Base-by-base conservation (phyloP, 2,888 invertebrate genomes). In the Apodemia mormo region DNA sequence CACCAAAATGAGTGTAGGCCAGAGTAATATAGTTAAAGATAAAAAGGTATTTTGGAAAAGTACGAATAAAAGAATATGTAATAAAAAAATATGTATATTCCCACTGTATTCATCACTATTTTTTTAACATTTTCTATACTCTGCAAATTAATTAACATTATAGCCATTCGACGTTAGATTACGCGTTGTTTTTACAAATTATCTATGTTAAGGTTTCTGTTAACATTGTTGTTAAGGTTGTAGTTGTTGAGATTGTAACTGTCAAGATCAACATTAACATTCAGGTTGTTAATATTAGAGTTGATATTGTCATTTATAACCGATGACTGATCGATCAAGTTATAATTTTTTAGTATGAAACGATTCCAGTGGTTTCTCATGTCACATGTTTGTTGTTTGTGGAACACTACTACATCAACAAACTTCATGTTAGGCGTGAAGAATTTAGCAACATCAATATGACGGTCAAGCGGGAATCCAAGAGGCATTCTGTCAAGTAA, bases 401-500 rank as follows among this genome's bases (percentile, higher is more conserved):
- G 95, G 91, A 94, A 96, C 80, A 96, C 93, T 75, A 90, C 89
- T 6, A 95, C 94, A 77, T 96, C 95, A 76, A 95, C 92, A 83
- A 95, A 95, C 84, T 92, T 94, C 89, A 95, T 95, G 89, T 96
- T 96, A 58, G 96, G 94, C 29, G 95, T 95, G 76, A 92, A 93
- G 93, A 95, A 96, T 73, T 89, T 90, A 67, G 86, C 86, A 65
- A 94, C 89, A 65, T 95, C 90, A 79, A 96, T 94, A 33, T 90
- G 89, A 77, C 96, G 95, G 82, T 97, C 96, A 82, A 97, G 94
- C 73, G 97, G 97, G 94, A 95, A 97, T 69, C 96, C 96, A 79
- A 95, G 91, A 65, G 96, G 94, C 83, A 94, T 94, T 75, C 92
- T 94, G 83, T 96, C 96, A 66, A 95, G 87, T 80, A 90, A 78